Base-by-base conservation (phyloP, 2,888 invertebrate species). In the Ptilodon capucinus region DNA sequence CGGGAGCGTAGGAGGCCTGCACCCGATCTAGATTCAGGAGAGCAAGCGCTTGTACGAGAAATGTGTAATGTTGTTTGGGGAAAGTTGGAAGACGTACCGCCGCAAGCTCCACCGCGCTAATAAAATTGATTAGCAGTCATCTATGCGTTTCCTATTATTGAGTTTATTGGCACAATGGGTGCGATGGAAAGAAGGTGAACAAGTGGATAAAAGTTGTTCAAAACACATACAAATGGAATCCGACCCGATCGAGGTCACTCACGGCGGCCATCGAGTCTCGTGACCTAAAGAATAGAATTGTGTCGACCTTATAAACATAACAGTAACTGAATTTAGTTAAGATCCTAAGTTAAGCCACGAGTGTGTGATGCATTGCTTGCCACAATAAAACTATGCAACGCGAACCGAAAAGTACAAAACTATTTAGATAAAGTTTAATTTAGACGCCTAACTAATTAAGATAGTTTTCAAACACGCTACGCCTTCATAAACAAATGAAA, bases 21-120 rank as follows among this genome's bases (percentile, higher is more conserved):
- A 1, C 92, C 93, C 56, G 95, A 94, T 78, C 93, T 94, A 92
- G 95, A 96, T 71, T 95, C 97, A 66, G 96, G 97, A 13, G 98
- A 98, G 81, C 97, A 97, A 79, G 98, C 98, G 4, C 92, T 98
- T 46, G 97, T 98, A 41, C 92, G 97, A 68, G 98, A 98, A 91
- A 98, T 98, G 98, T 98, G 98, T 87, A 98, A 98, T 87, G 97
- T 97, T 42, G 97, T 97, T 35, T 97, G 97, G 97, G 94, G 97
- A 56, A 97, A 97, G 84, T 84, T 97, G 45, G 97, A 97, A 83
- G 96, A 97, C 68, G 95, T 93, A 38, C 95, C 96, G n/a, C 94
- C 94, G 39, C 89, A 86, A 53, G 88, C 88, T 1, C 88, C 90
- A 0, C 90, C 89, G 9, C 89, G 89, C 64, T 82, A 84, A 76